Base-by-base conservation (phyloP, 2,888 invertebrate genomes). In the Spisula solida region DNA sequence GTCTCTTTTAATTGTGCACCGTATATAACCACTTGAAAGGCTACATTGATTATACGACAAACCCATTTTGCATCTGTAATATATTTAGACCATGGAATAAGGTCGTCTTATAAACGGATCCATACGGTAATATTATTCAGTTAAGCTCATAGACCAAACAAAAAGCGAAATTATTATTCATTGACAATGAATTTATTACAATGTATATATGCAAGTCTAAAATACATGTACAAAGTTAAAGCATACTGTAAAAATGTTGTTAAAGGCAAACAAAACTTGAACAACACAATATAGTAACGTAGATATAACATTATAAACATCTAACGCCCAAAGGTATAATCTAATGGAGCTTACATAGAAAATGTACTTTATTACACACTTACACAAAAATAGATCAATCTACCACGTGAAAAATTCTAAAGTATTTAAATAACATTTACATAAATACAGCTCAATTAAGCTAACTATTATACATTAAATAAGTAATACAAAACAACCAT, bases 161-260 rank as follows among this genome's bases (percentile, higher is more conserved):
- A 41, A 41, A 41, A 8, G 41, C 75, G 20, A 75, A 81, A 51
- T 12, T 29, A 1, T 29, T 20, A 31, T 55, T 51, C 75, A 83
- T 85, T 85, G 78, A 87, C 87, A 87, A 87, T 82, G 87, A 82
- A 79, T 87, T 87, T 87, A 87, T 82, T 87, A 87, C 87, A 87
- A 87, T 87, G 87, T 25, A 60, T 87, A 82, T 78, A 86, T 86
- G 87, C 82, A 56, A 85, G 51, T 85, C 85, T 85, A 85, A 85
- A 85, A 51, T 85, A 85, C 85, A 85, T 55, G 75, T 85, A 56
- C 85, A 48, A 55, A 85, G 47, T 85, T 51, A 79, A 78, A 85
- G 85, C 85, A 56, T 79, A 85, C 75, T 55, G 78, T 85, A 85
- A 79, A 84, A 79, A 70, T 41, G 85, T 79, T 79, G n/a, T 85